A percentile compares a stretch with the other conserved stretches of the same genome.
Evolutionary conservation across 1,140 invertebrate genomes (phyloP).

Genomic region (Phortica variegata): DNA sequence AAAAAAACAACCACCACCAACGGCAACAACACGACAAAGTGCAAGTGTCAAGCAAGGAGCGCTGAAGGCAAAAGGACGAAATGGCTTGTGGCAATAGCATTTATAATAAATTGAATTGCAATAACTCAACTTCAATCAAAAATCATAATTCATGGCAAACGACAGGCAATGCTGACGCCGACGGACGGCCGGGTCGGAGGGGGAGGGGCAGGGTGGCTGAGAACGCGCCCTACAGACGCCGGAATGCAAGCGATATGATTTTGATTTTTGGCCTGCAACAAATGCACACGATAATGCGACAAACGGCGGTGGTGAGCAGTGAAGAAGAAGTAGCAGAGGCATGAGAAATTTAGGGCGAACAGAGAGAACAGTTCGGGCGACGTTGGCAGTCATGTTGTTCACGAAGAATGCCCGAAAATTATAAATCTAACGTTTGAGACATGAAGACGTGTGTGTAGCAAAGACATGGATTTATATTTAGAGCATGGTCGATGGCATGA

Average conservation of each 20-base stretch:
- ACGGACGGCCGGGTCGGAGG: conserved; percentile 9
- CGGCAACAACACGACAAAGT: neutral
- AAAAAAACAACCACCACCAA: too few relatives aligned
- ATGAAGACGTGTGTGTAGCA: conserved; percentile 40
- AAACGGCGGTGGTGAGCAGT: too few relatives aligned
- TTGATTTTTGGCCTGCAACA: too few relatives aligned
- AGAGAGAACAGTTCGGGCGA: too few relatives aligned
- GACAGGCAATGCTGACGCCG: conserved; percentile 31
- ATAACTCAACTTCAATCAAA: conserved; percentile 57
- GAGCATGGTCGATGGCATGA: conserved; percentile 53
- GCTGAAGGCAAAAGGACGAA: neutral
- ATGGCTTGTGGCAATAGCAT: conserved; percentile 44
- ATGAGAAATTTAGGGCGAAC: too few relatives aligned
- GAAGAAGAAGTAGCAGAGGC: too few relatives aligned
- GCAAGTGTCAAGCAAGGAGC: neutral
- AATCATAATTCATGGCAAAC: conserved; percentile 54
- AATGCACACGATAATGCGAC: too few relatives aligned
- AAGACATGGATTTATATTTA: conserved; percentile 54
- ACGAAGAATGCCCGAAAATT: conserved; percentile 36
- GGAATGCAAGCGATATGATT: too few relatives aligned
- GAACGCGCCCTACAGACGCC: too few relatives aligned
- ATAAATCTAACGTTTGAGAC: conserved; percentile 54
- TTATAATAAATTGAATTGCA: conserved; percentile 56
- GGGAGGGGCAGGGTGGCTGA: too few relatives aligned
- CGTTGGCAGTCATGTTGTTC: too few relatives aligned